Conservation (phyloP, 2,888 invertebrate genomes). For the Schrankia costaestrigalis region DNA sequence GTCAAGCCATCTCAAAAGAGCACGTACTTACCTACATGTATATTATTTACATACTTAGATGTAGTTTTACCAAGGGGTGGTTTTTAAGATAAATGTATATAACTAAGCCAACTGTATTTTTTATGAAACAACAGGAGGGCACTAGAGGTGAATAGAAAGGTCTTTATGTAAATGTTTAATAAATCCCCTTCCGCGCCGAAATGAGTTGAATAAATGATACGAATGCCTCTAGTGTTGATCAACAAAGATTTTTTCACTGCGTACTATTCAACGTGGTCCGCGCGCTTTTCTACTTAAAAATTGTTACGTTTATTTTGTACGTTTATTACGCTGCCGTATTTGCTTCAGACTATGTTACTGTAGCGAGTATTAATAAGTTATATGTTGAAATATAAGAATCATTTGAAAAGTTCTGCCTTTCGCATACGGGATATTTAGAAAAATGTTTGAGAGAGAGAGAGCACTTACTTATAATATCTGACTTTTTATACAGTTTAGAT, state of each 20-base stretch:
- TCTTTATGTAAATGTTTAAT: constrained; percentile 41
- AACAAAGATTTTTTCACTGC: constrained; percentile 1
- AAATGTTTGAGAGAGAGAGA: too few species aligned
- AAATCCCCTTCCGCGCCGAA: constrained; percentile 32
- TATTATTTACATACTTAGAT: constrained; percentile 1
- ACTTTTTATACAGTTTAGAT: too few species aligned
- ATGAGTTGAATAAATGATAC: constrained; percentile 40
- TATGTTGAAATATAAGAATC: too few species aligned
- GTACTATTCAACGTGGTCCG: too few species aligned
- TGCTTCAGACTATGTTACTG: too few species aligned
- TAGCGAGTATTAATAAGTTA: too few species aligned
- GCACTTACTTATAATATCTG: too few species aligned
- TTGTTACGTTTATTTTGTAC: too few species aligned
- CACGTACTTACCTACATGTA: neutral
- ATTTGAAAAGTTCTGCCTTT: too few species aligned
- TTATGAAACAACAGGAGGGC: constrained; percentile 31
- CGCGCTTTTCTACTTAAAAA: too few species aligned
- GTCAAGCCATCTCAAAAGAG: neutral
- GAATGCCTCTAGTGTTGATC: constrained; percentile 3
- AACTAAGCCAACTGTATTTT: constrained; percentile 32
- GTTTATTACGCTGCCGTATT: too few species aligned
- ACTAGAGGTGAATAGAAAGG: constrained; percentile 32
- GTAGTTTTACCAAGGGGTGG: neutral
- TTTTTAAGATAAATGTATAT: constrained; percentile 1
- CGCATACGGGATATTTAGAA: too few species aligned